These are phyloP conservation scores for Dastarcus helophoroides DNA, from an alignment of 2,888 invertebrate species.

Conservation along the genomic window DNA sequence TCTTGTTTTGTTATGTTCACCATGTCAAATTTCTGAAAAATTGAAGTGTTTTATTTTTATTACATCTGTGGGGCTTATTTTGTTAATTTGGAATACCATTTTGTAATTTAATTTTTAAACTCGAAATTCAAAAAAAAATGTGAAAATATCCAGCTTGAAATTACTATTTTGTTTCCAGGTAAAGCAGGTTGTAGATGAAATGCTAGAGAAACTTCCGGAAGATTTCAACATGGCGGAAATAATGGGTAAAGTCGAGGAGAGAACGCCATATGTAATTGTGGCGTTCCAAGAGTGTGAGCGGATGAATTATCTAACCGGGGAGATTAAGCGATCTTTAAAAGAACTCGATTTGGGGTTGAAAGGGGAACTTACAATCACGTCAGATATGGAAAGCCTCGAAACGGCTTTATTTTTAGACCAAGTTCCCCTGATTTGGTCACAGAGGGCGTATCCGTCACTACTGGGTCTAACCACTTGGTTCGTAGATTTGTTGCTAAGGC, in stretches of 20 bases:
- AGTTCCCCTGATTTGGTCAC: constrained; percentile 81
- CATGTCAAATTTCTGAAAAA: too few relatives aligned
- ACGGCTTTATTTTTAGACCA: constrained; percentile 87
- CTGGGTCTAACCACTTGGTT: constrained; percentile 85
- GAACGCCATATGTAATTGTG: constrained; percentile 93
- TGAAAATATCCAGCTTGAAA: not conserved
- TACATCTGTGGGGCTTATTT: not conserved
- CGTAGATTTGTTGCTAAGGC: constrained; percentile 73
- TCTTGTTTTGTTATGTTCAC: too few relatives aligned
- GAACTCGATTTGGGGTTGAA: constrained; percentile 90
- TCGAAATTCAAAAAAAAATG: too few relatives aligned
- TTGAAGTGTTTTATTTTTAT: not conserved
- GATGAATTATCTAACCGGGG: constrained; percentile 86
- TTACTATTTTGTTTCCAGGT: constrained; percentile 45
- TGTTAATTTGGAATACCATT: not conserved
- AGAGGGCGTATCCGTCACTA: constrained; percentile 84
- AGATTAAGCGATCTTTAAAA: constrained; percentile 80
- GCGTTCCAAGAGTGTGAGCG: constrained; percentile 93
- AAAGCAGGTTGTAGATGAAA: constrained; percentile 89
- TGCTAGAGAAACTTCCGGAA: constrained; percentile 88
- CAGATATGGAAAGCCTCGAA: constrained; percentile 92
- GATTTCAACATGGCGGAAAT: constrained; percentile 94
- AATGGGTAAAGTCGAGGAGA: constrained; percentile 89
- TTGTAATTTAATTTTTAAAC: too few relatives aligned
- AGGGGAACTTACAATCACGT: constrained; percentile 92